These are phyloP conservation scores for Antitype chi DNA, from an alignment of 2,888 invertebrate genomes.

Conservation along the genomic window DNA sequence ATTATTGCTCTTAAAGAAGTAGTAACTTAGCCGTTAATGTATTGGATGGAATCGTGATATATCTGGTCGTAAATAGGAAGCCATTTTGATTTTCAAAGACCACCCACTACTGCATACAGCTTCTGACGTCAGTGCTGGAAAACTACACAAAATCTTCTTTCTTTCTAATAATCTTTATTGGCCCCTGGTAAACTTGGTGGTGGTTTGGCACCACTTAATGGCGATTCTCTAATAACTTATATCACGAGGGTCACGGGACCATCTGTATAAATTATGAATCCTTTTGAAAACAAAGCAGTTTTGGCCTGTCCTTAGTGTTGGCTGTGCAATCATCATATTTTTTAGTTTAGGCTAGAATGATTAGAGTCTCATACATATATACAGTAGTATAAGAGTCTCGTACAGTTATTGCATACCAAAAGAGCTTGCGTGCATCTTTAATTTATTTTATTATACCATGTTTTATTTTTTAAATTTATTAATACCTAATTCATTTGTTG, in stretches of 20 bases:
- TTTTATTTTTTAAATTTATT: too few species aligned
- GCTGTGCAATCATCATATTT: neutral
- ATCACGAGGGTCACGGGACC: too few species aligned
- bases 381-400: too few species aligned
- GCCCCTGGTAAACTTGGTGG: neutral
- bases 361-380: neutral
- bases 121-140: neutral
- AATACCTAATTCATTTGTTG: too few species aligned
- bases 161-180: neutral
- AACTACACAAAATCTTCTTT: neutral
- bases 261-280: neutral
- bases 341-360: neutral
- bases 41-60: slow-evolving; percentile 39
- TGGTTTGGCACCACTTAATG: neutral
- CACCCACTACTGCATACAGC: neutral
- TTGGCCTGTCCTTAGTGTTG: neutral
- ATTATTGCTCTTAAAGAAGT: slow-evolving; percentile 48
- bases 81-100: neutral
- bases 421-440: too few species aligned
- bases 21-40: slow-evolving; percentile 49
- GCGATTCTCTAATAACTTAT: neutral
- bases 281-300: neutral
- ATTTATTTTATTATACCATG: too few species aligned
- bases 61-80: slow-evolving; percentile 33
- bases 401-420: too few species aligned